Base-by-base conservation (phyloP, 1,140 invertebrate genomes). In the Bombus huntii region DNA sequence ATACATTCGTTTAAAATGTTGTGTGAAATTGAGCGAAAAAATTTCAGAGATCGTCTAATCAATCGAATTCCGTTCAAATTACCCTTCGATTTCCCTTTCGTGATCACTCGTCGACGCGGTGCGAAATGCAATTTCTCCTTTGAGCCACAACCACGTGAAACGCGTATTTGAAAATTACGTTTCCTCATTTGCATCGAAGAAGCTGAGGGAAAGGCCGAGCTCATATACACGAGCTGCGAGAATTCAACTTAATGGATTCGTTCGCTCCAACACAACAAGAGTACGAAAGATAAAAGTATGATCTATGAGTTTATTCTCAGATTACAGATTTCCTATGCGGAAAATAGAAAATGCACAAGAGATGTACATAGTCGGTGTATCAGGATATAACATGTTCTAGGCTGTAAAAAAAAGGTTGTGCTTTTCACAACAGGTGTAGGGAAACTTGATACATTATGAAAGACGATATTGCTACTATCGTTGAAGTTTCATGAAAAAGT, bases 161-260 rank as follows among this genome's bases (percentile, higher is more conserved):
- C 70, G 59, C 65, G 1, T 59, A 44, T 12, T 39, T 31, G 37
- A 53, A 59, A 81, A 81, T 53, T 73, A 28, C 70, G 59, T 81
- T 62, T 42, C 70, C 80, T 34, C 70, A 44, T 81, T 70, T 72
- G 44, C 65, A 70, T 80, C 12, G 80, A 81, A 81, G 53, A 44
- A 81, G 31, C 68, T 34, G 47, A 15, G 47, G 44, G 25, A n/a
- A 53, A 53, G 47, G 1, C 18, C 18, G 47, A 53, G 47, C 22
- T 22, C 47, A 53, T 53, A 22, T 22, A 53, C 47, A 53, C 47
- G 47, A 53, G 47, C 18, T 22, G 1, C 47, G 47, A 53, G 18
- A 22, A 53, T 53, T 53, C 47, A 53, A 22, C 25, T n/a, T 8
- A 3, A 71, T 31, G 34, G 22, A 57, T 81, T 71, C 28, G 34